phyloP scores from a whole-genome alignment of 2,113 vertebrate genomes.

The Sminthopsis crassicaudata region DNA sequence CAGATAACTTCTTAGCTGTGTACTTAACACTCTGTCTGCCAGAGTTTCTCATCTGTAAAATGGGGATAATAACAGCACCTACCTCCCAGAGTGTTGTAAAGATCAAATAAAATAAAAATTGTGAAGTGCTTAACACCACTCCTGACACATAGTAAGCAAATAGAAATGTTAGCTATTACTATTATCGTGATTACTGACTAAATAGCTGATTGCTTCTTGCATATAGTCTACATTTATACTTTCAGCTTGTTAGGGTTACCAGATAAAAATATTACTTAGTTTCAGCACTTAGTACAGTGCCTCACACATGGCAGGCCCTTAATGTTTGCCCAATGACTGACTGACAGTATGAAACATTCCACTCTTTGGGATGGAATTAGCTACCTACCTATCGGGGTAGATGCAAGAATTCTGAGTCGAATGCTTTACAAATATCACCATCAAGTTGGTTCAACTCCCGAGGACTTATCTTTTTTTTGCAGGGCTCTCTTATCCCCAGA shows the following conservation, averaged over 20 bases:
- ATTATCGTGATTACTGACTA: neutral
- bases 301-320: neutral
- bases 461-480: conserved; percentile 69
- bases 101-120: neutral
- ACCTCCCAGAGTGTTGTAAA: neutral
- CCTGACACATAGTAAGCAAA: neutral
- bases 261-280: neutral
- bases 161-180: no score
- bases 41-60: neutral
- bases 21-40: neutral
- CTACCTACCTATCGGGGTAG: neutral
- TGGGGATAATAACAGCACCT: neutral
- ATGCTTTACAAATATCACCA: conserved; percentile 24
- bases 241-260: neutral
- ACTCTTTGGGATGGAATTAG: neutral
- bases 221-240: neutral
- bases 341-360: conserved; percentile 21
- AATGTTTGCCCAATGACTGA: neutral
- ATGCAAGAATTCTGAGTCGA: conserved; percentile 3
- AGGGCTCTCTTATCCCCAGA: conserved; percentile 58
- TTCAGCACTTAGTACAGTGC: neutral
- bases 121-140: neutral
- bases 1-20: neutral
- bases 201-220: neutral
- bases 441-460: neutral